Conservation (phyloP, 2,797 vertebrate species). For the Micropoecilia bifurca region DNA sequence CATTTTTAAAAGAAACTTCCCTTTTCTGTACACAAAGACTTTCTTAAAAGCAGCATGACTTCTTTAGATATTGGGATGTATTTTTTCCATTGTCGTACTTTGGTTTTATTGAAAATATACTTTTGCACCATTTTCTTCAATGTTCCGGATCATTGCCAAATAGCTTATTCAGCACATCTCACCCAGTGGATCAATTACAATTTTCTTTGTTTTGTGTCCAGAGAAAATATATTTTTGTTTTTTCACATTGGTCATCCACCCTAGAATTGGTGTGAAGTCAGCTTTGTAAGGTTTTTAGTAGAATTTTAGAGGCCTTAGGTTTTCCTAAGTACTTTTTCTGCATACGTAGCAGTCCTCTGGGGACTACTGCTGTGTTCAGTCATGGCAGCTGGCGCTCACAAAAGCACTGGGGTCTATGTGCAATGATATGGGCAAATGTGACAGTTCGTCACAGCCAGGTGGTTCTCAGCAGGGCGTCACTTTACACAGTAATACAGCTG, state of each 20-base stretch:
- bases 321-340: constrained; percentile 44
- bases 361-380: constrained; percentile 48
- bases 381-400: constrained; percentile 81
- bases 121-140: not conserved
- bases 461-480: constrained; percentile 70
- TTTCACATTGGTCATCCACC: not conserved
- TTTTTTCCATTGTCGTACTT: not conserved
- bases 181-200: not conserved
- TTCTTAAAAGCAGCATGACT: not conserved
- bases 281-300: not conserved
- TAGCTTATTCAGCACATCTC: not conserved
- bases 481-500: constrained; percentile 62
- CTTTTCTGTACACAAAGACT: not conserved
- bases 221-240: not conserved
- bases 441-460: constrained; percentile 70
- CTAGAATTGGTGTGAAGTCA: not conserved
- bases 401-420: constrained; percentile 67
- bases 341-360: constrained; percentile 51
- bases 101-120: not conserved
- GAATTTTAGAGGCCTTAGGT: constrained; percentile 3
- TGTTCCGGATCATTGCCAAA: not conserved
- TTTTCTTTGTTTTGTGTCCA: not conserved
- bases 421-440: constrained; percentile 61
- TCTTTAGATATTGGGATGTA: not conserved
- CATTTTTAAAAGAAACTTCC: not conserved